Evolutionary conservation across 2,797 vertebrate genomes (phyloP).

Genomic region (Ceryle rudis): DNA sequence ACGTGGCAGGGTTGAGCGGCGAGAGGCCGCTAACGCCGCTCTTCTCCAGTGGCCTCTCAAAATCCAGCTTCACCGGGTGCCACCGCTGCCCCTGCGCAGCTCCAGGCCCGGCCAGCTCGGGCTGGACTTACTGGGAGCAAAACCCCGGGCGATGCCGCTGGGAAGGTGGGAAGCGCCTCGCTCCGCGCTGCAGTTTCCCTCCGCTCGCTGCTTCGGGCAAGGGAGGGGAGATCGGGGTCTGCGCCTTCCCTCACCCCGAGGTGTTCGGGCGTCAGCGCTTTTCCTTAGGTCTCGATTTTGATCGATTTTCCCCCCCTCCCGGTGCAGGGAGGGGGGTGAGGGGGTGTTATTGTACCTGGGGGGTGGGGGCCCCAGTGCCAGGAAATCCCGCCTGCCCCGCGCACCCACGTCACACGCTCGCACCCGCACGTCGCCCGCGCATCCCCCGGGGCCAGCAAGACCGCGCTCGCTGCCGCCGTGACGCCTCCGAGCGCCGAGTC

Average conservation of each 20-base stretch:
- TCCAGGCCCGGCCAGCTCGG: no score
- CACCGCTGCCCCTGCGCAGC: neutral
- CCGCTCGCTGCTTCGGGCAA: neutral
- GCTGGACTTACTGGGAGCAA: neutral
- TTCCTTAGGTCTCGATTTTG: rapidly evolving
- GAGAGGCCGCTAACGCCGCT: rapidly evolving
- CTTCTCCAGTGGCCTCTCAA: neutral
- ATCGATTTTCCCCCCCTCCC: no score
- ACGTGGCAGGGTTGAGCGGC: rapidly evolving
- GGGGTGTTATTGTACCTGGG: neutral
- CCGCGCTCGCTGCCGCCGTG: neutral
- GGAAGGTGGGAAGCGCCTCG: neutral
- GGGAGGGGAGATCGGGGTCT: neutral
- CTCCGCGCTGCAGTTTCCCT: neutral
- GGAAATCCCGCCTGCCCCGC: neutral
- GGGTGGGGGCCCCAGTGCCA: neutral
- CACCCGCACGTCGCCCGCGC: neutral
- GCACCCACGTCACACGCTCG: neutral
- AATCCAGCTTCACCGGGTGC: neutral
- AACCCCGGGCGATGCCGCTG: neutral
- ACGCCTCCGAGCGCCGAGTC: neutral
- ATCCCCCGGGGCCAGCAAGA: neutral
- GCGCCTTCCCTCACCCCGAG: rapidly evolving
- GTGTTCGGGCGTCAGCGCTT: no score
- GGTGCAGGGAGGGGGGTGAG: no score